These are phyloP conservation scores for Eurosta solidaginis DNA, from an alignment of 1,140 invertebrate genomes.

Conservation along the genomic window DNA sequence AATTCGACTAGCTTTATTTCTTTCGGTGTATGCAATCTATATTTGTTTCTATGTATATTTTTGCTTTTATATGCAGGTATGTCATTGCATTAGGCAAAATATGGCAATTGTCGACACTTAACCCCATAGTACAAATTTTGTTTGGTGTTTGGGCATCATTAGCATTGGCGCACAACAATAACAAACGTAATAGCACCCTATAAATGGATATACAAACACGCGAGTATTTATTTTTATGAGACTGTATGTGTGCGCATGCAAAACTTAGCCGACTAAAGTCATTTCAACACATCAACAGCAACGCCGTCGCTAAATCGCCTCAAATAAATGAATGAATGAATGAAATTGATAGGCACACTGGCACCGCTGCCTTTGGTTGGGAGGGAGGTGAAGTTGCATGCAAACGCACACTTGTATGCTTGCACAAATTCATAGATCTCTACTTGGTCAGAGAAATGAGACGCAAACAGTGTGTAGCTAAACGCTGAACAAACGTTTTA, in stretches of 20 bases:
- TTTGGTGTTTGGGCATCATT: constrained; percentile 24
- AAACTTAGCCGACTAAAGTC: too few relatives aligned
- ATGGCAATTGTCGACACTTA: background rate
- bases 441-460: too few relatives aligned
- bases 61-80: background rate
- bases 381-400: background rate
- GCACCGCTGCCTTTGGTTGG: background rate
- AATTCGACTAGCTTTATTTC: too few relatives aligned
- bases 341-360: constrained; percentile 6
- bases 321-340: constrained; percentile 6
- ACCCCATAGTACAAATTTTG: constrained; percentile 1
- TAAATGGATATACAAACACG: too few relatives aligned
- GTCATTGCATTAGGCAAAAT: background rate
- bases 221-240: too few relatives aligned
- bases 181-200: background rate
- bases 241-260: too few relatives aligned
- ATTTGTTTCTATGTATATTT: background rate
- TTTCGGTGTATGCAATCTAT: too few relatives aligned
- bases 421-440: background rate
- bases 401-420: background rate
- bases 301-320: constrained; percentile 1
- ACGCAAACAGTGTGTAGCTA: background rate
- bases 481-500: background rate
- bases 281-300: background rate
- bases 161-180: background rate